phyloP scores from a whole-genome alignment of 1,140 invertebrate species.

The Drosophila sulfurigaster region DNA sequence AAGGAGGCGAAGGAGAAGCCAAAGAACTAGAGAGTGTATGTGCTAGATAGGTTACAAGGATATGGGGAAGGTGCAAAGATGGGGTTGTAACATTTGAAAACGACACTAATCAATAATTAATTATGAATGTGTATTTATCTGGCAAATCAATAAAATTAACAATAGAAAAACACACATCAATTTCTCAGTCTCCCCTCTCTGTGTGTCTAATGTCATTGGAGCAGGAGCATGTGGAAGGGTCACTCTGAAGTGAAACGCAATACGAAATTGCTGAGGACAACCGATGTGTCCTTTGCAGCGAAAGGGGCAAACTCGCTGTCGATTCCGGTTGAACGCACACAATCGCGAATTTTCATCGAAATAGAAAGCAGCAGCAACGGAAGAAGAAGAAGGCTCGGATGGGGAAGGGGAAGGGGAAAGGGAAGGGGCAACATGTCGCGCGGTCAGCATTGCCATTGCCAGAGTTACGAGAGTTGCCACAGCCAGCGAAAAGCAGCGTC shows the following conservation, averaged over 20 bases:
- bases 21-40: neutral
- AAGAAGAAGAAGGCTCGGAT: no score
- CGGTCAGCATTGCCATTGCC: constrained; percentile 60
- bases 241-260: constrained; percentile 47
- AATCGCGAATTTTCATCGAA: constrained; percentile 77
- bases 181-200: neutral
- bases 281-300: constrained; percentile 39
- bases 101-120: neutral
- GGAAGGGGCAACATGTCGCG: constrained; percentile 56
- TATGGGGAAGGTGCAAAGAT: no score
- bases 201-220: neutral
- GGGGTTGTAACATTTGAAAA: no score
- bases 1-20: neutral
- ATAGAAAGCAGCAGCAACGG: constrained; percentile 50
- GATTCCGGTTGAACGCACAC: constrained; percentile 74
- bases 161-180: neutral
- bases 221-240: neutral
- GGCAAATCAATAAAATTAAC: neutral
- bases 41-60: neutral
- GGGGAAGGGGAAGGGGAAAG: no score
- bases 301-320: constrained; percentile 41
- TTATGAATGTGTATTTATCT: neutral
- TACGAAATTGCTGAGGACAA: constrained; percentile 48
- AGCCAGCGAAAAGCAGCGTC: neutral
- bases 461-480: neutral